These are phyloP conservation scores for Sterrhoptilus dennistouni DNA, from an alignment of 2,113 vertebrate genomes.

Conservation along the genomic window DNA sequence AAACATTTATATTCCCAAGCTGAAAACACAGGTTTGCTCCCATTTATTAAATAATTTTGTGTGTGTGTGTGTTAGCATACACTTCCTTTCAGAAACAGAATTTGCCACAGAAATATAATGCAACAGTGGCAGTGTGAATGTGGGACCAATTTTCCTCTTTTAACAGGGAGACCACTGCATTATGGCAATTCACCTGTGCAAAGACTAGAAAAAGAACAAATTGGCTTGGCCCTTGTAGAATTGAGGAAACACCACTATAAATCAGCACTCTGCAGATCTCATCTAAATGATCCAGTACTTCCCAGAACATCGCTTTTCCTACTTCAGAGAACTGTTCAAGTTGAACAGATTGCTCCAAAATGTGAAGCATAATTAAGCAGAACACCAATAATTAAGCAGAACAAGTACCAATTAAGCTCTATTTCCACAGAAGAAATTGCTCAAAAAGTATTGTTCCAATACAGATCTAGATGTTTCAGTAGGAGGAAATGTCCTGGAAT, in stretches of 20 bases:
- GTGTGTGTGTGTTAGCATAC: not conserved
- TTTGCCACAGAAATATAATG: not conserved
- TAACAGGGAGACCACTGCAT: not conserved
- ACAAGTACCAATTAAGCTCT: not conserved
- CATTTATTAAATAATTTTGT: not conserved
- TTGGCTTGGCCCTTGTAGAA: not conserved
- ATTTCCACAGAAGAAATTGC: not conserved
- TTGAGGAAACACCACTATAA: not conserved
- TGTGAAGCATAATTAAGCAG: not conserved
- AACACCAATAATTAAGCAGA: conserved; percentile 12
- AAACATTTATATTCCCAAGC: not conserved
- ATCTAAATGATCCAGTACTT: not conserved
- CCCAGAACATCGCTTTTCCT: not conserved
- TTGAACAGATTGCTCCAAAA: conserved; percentile 7
- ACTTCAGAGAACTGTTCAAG: not conserved
- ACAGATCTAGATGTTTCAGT: not conserved
- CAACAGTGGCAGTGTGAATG: not conserved
- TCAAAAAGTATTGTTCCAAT: not conserved
- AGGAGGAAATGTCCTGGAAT: not conserved
- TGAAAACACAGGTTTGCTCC: not conserved
- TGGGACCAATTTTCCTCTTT: not conserved
- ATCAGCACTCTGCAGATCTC: not conserved
- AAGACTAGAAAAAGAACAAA: not conserved
- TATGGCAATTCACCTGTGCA: not conserved
- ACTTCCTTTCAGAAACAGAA: not conserved